phyloP scores from a whole-genome alignment of 2,888 invertebrate genomes.

The Neelides folsomi region DNA sequence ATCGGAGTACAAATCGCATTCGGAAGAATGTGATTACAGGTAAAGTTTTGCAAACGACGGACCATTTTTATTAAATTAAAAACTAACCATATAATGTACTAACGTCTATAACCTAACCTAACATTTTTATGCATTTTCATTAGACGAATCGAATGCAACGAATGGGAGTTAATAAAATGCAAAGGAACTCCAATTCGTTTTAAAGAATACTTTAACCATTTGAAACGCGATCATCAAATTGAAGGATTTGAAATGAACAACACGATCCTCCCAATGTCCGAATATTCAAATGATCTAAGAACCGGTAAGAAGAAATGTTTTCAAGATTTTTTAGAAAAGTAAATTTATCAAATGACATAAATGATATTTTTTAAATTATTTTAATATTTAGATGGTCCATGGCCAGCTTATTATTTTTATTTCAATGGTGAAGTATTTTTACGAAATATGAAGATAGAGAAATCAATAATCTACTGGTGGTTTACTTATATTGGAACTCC shows the following conservation, averaged over 20 bases:
- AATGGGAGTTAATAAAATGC: conserved; percentile 17
- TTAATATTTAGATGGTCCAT: conserved; percentile 19
- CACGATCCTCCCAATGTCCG: conserved; percentile 19
- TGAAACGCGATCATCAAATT: conserved; percentile 22
- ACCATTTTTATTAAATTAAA: not conserved
- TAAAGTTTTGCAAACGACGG: conserved; percentile 1
- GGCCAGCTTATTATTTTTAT: conserved; percentile 23
- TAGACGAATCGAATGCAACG: conserved; percentile 19
- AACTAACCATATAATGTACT: no score
- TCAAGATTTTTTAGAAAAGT: not conserved
- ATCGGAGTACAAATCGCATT: conserved; percentile 18
- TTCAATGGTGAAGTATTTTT: conserved; percentile 21
- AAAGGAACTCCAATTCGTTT: conserved; percentile 16
- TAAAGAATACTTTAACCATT: conserved; percentile 22
- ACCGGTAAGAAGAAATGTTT: conserved; percentile 8
- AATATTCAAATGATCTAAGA: conserved; percentile 21
- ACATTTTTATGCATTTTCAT: no score
- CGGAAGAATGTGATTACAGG: conserved; percentile 21
- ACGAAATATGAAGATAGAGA: conserved; percentile 21
- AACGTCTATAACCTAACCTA: no score
- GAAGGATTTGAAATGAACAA: conserved; percentile 17
- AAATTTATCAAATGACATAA: no score
- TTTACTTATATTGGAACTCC: conserved; percentile 21
- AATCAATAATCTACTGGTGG: conserved; percentile 23
- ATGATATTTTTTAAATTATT: no score